Evolutionary conservation across 2,113 vertebrate genomes (phyloP).

Genomic region (Sciurus niger): DNA sequence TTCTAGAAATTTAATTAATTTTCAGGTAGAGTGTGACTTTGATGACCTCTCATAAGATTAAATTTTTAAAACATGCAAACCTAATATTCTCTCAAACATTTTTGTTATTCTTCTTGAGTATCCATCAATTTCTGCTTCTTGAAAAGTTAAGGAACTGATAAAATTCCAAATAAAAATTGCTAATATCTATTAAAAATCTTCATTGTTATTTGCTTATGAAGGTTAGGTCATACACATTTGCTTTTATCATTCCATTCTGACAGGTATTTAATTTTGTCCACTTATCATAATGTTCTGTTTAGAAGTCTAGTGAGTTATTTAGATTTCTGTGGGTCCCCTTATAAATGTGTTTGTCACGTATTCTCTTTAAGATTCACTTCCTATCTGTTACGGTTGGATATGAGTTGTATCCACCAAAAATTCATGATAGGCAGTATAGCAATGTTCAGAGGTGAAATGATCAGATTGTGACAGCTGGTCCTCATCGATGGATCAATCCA

Average conservation of each 20-base stretch:
- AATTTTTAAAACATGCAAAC: background rate
- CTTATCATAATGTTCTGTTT: background rate
- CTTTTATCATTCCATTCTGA: background rate
- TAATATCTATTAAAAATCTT: background rate
- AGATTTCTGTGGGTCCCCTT: background rate
- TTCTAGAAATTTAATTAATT: conserved; percentile 63
- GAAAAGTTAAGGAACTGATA: background rate
- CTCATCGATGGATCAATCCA: too few relatives aligned
- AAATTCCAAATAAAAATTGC: background rate
- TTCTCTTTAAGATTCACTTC: background rate
- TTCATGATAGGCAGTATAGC: too few relatives aligned
- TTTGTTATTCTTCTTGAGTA: conserved; percentile 24
- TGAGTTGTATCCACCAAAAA: too few relatives aligned
- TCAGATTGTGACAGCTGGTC: too few relatives aligned
- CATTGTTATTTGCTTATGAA: background rate
- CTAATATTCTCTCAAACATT: conserved; percentile 29
- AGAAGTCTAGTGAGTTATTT: background rate
- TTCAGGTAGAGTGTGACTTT: background rate
- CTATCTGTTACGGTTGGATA: background rate
- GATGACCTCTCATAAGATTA: background rate
- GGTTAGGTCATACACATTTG: background rate
- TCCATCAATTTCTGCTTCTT: background rate
- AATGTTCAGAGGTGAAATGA: too few relatives aligned
- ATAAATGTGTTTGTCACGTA: background rate
- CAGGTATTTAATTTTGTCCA: background rate